Conservation (phyloP, 2,797 vertebrate species). For the Nyctalus aviator region DNA sequence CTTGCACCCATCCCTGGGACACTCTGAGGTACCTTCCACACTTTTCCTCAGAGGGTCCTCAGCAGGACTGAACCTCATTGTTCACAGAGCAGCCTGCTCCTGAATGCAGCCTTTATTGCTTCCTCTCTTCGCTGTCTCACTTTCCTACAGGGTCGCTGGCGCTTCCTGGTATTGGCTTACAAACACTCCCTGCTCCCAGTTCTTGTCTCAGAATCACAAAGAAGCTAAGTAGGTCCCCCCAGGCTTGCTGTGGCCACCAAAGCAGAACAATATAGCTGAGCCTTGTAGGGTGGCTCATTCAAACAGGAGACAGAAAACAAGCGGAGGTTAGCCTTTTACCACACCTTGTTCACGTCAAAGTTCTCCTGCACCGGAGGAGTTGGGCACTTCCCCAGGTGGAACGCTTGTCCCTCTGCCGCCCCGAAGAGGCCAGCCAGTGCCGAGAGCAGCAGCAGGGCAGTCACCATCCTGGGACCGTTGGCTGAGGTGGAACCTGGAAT, state of each 20-base stretch:
- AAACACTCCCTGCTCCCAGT: background rate
- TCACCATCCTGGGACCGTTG: constrained; percentile 73
- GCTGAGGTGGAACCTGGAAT: constrained; percentile 4
- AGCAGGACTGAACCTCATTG: background rate
- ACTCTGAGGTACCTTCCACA: background rate
- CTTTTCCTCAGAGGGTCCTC: background rate
- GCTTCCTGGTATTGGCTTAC: background rate
- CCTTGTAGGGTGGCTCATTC: background rate
- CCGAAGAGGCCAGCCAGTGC: constrained; percentile 86
- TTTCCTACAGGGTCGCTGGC: background rate
- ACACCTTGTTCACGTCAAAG: constrained; percentile 91
- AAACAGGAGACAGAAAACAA: background rate
- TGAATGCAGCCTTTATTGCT: background rate
- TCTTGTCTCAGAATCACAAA: background rate
- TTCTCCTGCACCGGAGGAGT: constrained; percentile 89
- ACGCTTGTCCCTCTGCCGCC: constrained; percentile 85
- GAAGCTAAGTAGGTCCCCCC: background rate
- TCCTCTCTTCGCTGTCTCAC: background rate
- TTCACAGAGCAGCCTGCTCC: background rate
- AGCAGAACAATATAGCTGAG: background rate
- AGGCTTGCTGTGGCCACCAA: background rate
- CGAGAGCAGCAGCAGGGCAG: constrained; percentile 70
- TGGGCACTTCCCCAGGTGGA: constrained; percentile 89
- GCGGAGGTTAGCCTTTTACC: background rate
- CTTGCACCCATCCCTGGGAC: background rate